Evolutionary conservation across 1,140 invertebrate genomes (phyloP).

Genomic region (Rhynchophorus ferrugineus): DNA sequence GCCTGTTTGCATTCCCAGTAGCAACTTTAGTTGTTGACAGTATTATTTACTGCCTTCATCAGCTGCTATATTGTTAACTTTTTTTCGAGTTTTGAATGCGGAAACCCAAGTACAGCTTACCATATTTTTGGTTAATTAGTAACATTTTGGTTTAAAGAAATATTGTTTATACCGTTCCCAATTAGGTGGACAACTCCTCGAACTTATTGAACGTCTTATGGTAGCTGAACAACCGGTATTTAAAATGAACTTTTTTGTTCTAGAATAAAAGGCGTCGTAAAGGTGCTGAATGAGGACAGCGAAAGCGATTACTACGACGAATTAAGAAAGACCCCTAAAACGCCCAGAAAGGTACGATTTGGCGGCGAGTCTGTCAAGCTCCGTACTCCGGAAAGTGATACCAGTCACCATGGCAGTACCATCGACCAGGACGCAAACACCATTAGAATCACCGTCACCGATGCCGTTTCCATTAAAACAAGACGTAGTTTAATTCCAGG

Average conservation of each 20-base stretch:
- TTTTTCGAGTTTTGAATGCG: no score
- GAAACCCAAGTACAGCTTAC: no score
- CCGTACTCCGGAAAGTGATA: constrained; percentile 72
- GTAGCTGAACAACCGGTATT: no score
- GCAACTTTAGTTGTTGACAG: no score
- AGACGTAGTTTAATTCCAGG: constrained; percentile 31
- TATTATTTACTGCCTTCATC: no score
- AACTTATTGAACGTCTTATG: no score
- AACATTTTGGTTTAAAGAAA: no score
- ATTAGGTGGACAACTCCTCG: no score
- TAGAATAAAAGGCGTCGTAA: constrained; percentile 41
- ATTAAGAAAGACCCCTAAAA: constrained; percentile 34
- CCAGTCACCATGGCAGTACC: constrained; percentile 45
- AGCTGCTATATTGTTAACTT: no score
- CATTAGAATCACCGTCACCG: constrained; percentile 29
- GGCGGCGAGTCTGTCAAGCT: constrained; percentile 77
- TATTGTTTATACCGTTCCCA: no score
- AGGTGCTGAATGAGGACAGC: constrained; percentile 48
- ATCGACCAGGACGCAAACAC: constrained; percentile 39
- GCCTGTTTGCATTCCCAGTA: no score
- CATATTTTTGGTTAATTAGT: no score
- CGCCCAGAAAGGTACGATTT: constrained; percentile 62
- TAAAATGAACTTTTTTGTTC: constrained; percentile 5
- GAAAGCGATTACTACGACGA: constrained; percentile 46
- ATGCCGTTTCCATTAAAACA: constrained; percentile 24